A percentile compares a stretch with the other conserved stretches of the same genome.
Conservation (phyloP, 2,888 invertebrate genomes). For the Cotesia congregata region DNA sequence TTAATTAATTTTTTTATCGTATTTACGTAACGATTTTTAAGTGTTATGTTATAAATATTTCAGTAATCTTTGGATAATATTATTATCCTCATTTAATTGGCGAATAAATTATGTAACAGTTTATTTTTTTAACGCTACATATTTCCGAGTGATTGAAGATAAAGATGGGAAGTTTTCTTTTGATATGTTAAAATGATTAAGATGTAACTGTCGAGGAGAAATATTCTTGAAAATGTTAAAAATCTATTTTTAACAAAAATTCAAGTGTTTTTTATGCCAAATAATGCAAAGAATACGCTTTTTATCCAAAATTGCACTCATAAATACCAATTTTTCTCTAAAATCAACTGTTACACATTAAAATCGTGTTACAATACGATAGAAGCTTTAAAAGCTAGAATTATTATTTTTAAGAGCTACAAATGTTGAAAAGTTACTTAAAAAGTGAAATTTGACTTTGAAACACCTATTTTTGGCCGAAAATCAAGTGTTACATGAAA, state of each 20-base stretch:
- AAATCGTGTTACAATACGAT: too few species aligned
- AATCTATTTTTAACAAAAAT: neutral
- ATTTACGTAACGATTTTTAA: neutral
- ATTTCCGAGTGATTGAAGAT: neutral
- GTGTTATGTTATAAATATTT: neutral
- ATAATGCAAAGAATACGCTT: neutral
- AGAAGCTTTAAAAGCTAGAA: neutral
- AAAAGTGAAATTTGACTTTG: neutral
- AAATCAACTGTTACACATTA: neutral
- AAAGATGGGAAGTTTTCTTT: constrained; percentile 1
- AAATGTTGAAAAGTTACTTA: neutral
- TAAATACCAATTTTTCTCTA: neutral
- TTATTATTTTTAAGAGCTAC: neutral
- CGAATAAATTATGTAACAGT: neutral
- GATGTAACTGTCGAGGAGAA: too few species aligned
- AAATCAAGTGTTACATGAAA: neutral
- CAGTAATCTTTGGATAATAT: constrained; percentile 2
- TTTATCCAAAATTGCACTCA: neutral
- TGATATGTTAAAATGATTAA: neutral
- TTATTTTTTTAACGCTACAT: neutral
- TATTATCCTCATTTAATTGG: neutral
- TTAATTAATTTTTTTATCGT: neutral
- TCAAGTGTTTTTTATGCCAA: neutral
- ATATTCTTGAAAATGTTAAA: neutral
- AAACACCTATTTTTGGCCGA: neutral